Evolutionary conservation across 2,113 vertebrate genomes (phyloP), one percentile per base, ranked within the genome.

Genomic region (Cinclus mexicanus): DNA sequence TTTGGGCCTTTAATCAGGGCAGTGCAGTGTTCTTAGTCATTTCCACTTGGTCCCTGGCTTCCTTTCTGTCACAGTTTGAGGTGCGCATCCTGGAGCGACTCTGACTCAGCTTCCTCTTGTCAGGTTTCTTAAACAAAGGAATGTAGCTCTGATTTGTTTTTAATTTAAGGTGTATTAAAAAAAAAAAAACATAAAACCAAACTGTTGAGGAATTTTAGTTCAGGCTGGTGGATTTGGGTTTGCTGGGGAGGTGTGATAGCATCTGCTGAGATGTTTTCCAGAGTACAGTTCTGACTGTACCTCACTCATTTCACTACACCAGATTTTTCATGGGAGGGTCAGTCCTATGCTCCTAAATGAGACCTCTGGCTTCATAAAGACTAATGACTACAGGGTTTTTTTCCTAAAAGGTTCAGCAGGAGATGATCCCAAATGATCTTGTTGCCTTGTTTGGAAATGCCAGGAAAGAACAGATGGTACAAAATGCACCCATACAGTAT

Each of bases 81-180:
- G 78, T 87, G 87, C 0, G 6, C 90, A 94, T 95, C 92, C 89
- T 94, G 92, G 53, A 84, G 60, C 3, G n/a, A 12, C 68, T 91
- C 79, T 92, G 83, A 95, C 83, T 95, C 85, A 87, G 93, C 94
- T 96, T 97, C 95, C 95, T 96, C 72, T 94, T 35, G 78, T 63
- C 89, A 94, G 53, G 41, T 70, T 93, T 82, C 55, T 89, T 83
- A 75, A 89, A 95, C 64, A 94, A 90, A 89, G 49, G 26, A 94
- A 85, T 31, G 65, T 14, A 52, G 33, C 28, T 68, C 67, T 77
- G 37, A 49, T 35, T 14, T 25, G 41, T 16, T 86, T 88, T 69
- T 33, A 35, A 76, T 70, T 33, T 49, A 84, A 68, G 5, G 9
- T 77, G 19, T 50, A 59, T 71, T 80, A 4, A 10, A 46, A 79